Evolutionary conservation across 2,888 invertebrate genomes (phyloP).

Genomic region (Drosophila lutescens): DNA sequence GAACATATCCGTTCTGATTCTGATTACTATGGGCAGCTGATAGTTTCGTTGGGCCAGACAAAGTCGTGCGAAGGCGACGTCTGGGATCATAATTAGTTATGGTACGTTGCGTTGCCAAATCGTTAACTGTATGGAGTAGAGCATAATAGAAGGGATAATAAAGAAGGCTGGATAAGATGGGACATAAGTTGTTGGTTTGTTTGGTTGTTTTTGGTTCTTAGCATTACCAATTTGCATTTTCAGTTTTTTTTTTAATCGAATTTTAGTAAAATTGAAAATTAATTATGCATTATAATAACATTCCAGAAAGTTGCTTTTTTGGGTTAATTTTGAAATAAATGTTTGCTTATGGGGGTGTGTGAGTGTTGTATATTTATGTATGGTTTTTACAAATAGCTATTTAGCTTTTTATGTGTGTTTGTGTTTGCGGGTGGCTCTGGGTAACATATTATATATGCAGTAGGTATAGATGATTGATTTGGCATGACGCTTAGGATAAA

Average conservation of each 20-base stretch:
- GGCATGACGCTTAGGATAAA: conserved; percentile 30
- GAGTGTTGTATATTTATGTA: conserved; percentile 32
- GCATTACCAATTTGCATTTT: conserved; percentile 28
- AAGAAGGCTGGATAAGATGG: conserved; percentile 48
- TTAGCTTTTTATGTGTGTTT: conserved; percentile 12
- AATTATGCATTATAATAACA: conserved; percentile 67
- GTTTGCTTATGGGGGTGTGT: conserved; percentile 27
- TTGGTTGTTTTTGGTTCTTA: conserved; percentile 29
- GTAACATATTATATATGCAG: conserved; percentile 30
- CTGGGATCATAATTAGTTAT: conserved; percentile 81
- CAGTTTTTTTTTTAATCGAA: conserved; percentile 29
- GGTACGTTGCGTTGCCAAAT: conserved; percentile 79
- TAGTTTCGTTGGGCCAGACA: conserved; percentile 71
- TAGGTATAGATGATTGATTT: conserved; percentile 42
- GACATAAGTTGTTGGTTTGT: conserved; percentile 25
- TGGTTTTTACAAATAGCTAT: conserved; percentile 17
- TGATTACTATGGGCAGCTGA: conserved; percentile 59
- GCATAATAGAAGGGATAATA: conserved; percentile 78
- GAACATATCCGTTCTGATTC: conserved; percentile 80
- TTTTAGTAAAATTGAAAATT: conserved; percentile 65
- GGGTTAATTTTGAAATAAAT: conserved; percentile 40
- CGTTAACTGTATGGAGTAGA: conserved; percentile 82
- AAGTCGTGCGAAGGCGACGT: conserved; percentile 78
- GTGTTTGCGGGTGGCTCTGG: conserved; percentile 23
- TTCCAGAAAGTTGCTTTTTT: conserved; percentile 57